Evolutionary conservation across 2,888 invertebrate genomes (phyloP), one percentile per base, ranked within the genome.

Genomic region (Emesis furor): DNA sequence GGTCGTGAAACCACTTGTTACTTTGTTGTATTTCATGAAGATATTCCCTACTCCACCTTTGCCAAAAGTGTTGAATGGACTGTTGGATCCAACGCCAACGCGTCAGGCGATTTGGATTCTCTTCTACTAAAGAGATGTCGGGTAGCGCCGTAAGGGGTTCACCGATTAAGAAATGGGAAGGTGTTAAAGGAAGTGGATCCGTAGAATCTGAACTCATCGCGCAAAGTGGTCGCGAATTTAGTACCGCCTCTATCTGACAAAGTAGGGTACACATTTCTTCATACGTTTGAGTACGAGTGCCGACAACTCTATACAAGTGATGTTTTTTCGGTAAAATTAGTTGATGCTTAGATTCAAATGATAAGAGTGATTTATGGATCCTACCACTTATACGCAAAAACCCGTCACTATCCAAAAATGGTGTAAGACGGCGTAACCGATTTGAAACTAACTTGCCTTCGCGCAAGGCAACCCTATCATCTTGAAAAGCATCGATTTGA

Each of bases 61-160:
- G 17, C 59, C 59, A 62, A n/a, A 62, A 62, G 59, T 62, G 17
- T 30, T 62, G 59, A 6, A 62, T 7, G 1, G 59, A 62, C 24
- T 62, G 59, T 30, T 62, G 59, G 1, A 62, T 62, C 59, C 59
- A 62, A 62, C 59, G 59, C 59, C 59, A 62, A 12, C 59, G 59
- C 24, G 59, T 62, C 6, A 62, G 7, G 8, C 59, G 59, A 10
- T 4, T 62, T 17, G 59, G 59, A 62, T 62, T 62, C 10, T 24
- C 62, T 8, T 62, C 17, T 62, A 62, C 59, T 10, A 62, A 62
- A 17, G 8, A 62, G 10, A 6, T 24, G 10, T 24, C 7, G 1
- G 24, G 59, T 3, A 24, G 4, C 3, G 17, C 59, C 24, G 24
- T 30, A 2, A 62, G 59, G 10, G 59, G 55, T 12, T n/a, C 55